Percentiles rank a stretch among this genome's conserved stretches.
phyloP scores from a whole-genome alignment of 2,888 invertebrate genomes.

The Podabrus alpinus region DNA sequence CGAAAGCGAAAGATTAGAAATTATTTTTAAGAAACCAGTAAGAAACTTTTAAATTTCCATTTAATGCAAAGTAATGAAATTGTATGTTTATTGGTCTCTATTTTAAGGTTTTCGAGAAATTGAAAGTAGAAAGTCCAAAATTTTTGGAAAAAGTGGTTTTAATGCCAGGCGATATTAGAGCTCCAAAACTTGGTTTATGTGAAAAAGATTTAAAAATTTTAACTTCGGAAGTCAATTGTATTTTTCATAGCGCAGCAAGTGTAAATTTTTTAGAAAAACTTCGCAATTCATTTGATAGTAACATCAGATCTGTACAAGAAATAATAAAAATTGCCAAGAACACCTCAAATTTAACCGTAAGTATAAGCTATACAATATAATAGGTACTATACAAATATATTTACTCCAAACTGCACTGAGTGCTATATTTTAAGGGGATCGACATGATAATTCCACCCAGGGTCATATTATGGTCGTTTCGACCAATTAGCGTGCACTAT shows the following conservation, averaged over 20 bases:
- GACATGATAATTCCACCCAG: too few relatives aligned
- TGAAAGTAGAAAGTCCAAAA: conserved; percentile 56
- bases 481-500: too few relatives aligned
- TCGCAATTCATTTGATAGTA: conserved; percentile 56
- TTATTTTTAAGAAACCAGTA: conserved; percentile 52
- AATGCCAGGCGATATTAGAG: conserved; percentile 58
- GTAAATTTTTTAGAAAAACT: conserved; percentile 60
- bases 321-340: conserved; percentile 53
- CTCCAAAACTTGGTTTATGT: conserved; percentile 56
- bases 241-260: conserved; percentile 60
- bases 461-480: too few relatives aligned
- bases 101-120: conserved; percentile 57
- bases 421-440: too few relatives aligned
- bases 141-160: conserved; percentile 57
- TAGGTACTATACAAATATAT: too few relatives aligned
- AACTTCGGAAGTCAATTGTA: conserved; percentile 54
- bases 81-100: not conserved
- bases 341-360: conserved; percentile 65
- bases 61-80: too few relatives aligned
- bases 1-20: conserved; percentile 52
- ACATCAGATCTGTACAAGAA: conserved; percentile 58
- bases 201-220: conserved; percentile 55
- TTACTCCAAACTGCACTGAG: too few relatives aligned
- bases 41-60: not conserved
- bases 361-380: not conserved